A percentile compares a stretch with the other conserved stretches of the same genome.
phyloP scores from a whole-genome alignment of 2,113 vertebrate species.

The Ammodytes dubius region DNA sequence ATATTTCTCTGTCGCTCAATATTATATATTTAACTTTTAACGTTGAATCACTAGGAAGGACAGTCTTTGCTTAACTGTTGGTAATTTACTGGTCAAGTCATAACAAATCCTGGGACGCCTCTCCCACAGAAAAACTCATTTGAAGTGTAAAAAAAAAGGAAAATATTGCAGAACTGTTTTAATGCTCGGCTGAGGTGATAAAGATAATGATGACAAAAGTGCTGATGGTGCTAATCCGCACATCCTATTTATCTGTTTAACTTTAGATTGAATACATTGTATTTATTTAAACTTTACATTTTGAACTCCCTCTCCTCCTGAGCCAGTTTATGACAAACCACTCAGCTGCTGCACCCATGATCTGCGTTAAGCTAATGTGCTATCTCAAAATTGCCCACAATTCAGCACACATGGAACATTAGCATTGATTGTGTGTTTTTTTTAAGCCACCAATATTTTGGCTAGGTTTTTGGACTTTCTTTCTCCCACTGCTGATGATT shows the following conservation, averaged over 20 bases:
- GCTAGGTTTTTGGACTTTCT: background rate
- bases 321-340: background rate
- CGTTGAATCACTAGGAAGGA: background rate
- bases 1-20: background rate
- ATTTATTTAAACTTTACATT: too few relatives aligned
- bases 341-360: background rate
- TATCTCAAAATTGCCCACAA: background rate
- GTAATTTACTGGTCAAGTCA: background rate
- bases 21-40: background rate
- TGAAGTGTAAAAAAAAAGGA: too few relatives aligned
- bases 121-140: background rate
- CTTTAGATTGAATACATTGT: too few relatives aligned
- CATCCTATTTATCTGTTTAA: background rate
- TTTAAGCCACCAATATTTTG: too few relatives aligned
- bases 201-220: too few relatives aligned
- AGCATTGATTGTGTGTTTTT: background rate
- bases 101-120: background rate
- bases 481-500: background rate
- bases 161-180: too few relatives aligned
- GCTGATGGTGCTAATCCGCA: too few relatives aligned
- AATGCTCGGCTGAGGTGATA: background rate
- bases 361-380: background rate
- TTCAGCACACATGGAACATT: background rate
- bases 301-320: background rate
- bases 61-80: background rate